These are phyloP conservation scores for Sitobion miscanthi DNA, from an alignment of 1,140 invertebrate species.

Conservation along the genomic window DNA sequence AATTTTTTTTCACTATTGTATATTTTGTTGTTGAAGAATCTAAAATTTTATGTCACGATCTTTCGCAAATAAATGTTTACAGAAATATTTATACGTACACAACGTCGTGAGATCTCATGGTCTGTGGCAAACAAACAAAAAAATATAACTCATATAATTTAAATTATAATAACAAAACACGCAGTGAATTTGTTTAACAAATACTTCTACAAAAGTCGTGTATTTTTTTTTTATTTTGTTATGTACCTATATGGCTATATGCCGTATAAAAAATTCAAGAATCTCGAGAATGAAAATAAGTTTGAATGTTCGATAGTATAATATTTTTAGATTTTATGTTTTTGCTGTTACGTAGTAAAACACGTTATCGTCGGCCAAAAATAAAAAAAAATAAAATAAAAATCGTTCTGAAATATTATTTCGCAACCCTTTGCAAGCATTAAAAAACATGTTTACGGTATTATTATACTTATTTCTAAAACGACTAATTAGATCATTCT, in stretches of 20 bases:
- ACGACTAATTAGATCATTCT: background rate
- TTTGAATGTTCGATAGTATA: background rate
- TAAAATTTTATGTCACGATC: conserved; percentile 1
- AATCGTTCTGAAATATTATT: background rate
- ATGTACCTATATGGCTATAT: too few species aligned
- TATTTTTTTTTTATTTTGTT: background rate
- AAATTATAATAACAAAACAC: background rate
- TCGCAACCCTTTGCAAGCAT: background rate
- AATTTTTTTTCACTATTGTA: background rate
- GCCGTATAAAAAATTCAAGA: background rate
- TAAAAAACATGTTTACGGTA: background rate
- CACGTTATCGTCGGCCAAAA: background rate
- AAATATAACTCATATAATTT: background rate
- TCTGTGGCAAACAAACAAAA: conserved; percentile 17
- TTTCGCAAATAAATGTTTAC: background rate
- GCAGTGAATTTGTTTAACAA: conserved; percentile 7
- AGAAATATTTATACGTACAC: background rate
- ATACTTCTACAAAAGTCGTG: background rate
- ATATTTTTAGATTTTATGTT: conserved; percentile 27
- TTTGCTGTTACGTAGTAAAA: background rate
- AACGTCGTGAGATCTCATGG: conserved; percentile 19
- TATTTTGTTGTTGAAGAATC: background rate
- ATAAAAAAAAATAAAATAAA: conserved; percentile 8
- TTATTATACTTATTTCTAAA: background rate
- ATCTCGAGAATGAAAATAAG: background rate